phyloP scores from a whole-genome alignment of 2,113 vertebrate genomes.

The Rhinoptilus africanus region DNA sequence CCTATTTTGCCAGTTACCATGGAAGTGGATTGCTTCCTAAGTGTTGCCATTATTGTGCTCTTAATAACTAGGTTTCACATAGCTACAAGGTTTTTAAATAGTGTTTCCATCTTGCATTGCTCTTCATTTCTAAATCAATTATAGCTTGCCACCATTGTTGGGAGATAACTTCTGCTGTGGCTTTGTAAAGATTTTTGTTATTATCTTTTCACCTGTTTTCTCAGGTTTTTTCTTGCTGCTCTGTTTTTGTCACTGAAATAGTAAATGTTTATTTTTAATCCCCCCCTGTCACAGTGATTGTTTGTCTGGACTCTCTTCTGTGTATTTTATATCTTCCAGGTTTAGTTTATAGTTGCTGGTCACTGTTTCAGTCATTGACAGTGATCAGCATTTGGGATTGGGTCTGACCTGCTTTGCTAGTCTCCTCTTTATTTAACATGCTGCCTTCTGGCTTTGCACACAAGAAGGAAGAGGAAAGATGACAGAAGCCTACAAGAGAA shows the following conservation, averaged over 20 bases:
- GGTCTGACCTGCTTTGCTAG: not conserved
- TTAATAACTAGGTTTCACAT: slow-evolving; percentile 20
- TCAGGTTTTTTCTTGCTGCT: not conserved
- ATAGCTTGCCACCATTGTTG: not conserved
- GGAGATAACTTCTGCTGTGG: not conserved
- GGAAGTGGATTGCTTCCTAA: slow-evolving; percentile 11
- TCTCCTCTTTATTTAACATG: not conserved
- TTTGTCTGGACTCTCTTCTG: not conserved
- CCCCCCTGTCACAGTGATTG: not conserved
- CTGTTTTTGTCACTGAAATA: not conserved
- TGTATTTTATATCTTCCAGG: not conserved
- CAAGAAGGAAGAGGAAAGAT: not conserved
- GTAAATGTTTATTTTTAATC: not conserved
- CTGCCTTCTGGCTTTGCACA: not conserved
- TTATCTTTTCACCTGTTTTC: not conserved
- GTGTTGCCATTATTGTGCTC: not conserved
- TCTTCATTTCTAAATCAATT: not conserved
- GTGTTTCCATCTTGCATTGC: not conserved
- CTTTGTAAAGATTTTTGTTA: not conserved
- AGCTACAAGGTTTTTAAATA: slow-evolving; percentile 16
- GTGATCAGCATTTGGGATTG: not conserved
- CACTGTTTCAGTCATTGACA: not conserved
- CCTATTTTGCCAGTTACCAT: slow-evolving; percentile 4
- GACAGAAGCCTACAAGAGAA: not conserved
- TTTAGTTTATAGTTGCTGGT: not conserved